phyloP scores from a whole-genome alignment of 2,797 vertebrate genomes.

The Nothura maculosa region DNA sequence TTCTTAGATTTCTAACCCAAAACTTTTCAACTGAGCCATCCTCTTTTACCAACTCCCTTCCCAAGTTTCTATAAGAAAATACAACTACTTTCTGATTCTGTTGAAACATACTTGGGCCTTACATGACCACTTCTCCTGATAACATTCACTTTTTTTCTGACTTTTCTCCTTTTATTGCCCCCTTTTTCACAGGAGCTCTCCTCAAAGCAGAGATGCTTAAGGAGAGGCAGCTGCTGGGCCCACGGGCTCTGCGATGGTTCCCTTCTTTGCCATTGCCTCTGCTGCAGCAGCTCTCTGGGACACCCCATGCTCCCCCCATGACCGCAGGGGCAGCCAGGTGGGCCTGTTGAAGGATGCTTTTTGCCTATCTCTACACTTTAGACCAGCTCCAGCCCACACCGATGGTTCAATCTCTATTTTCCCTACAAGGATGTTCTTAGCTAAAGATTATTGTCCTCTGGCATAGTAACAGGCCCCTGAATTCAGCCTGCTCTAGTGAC shows the following conservation, averaged over 20 bases:
- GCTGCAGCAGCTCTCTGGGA: not conserved
- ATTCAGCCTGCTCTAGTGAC: not conserved
- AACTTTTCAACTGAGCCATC: not conserved
- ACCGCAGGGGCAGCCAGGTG: not conserved
- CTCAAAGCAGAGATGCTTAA: not conserved
- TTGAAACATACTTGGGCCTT: not conserved
- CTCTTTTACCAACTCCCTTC: not conserved
- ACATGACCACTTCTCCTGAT: not conserved
- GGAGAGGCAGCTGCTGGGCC: accelerated
- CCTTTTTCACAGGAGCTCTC: not conserved
- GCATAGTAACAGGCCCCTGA: not conserved
- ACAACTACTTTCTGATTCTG: not conserved
- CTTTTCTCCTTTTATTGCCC: not conserved
- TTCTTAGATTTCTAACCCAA: not conserved
- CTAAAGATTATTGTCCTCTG: not conserved
- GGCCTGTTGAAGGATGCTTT: not conserved
- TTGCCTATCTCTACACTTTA: not conserved
- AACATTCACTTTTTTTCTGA: not conserved
- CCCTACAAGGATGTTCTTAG: not conserved
- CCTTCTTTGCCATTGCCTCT: not conserved
- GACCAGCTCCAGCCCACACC: not conserved
- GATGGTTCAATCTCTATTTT: not conserved
- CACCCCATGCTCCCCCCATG: not conserved
- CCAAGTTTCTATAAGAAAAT: not conserved
- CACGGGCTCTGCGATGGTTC: not conserved